phyloP scores from a whole-genome alignment of 2,888 invertebrate species.

The Ophraella communa region DNA sequence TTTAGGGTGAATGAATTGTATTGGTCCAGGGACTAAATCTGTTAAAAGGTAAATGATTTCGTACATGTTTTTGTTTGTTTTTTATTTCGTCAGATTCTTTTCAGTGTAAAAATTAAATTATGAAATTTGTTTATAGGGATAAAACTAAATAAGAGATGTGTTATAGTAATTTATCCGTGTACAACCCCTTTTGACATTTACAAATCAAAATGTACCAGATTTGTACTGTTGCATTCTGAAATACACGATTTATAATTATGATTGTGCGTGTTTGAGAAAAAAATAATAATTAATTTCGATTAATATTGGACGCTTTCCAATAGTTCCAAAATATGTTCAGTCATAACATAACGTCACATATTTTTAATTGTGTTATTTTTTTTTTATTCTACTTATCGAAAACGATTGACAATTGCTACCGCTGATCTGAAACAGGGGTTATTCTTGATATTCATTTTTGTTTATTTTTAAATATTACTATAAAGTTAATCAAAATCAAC shows the following conservation, averaged over 20 bases:
- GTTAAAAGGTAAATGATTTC: constrained; percentile 7
- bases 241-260: not conserved
- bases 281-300: not conserved
- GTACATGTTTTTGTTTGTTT: not conserved
- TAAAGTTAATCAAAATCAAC: no score
- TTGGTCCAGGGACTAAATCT: constrained; percentile 19
- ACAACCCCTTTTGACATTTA: constrained; percentile 21
- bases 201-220: constrained; percentile 6
- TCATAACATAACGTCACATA: constrained; percentile 1
- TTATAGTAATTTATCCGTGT: not conserved
- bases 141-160: constrained; percentile 6
- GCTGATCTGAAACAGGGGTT: no score
- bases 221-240: constrained; percentile 15
- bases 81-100: not conserved
- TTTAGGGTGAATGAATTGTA: constrained; percentile 28
- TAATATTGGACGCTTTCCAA: not conserved
- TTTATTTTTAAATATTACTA: no score
- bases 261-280: not conserved
- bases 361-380: not conserved
- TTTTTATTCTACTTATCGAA: not conserved
- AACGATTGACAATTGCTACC: no score
- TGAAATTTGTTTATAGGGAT: not conserved
- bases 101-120: not conserved
- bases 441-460: no score
- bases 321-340: constrained; percentile 1